These are phyloP conservation scores for Sesamia inferens DNA, from an alignment of 2,888 invertebrate genomes.

Conservation along the genomic window DNA sequence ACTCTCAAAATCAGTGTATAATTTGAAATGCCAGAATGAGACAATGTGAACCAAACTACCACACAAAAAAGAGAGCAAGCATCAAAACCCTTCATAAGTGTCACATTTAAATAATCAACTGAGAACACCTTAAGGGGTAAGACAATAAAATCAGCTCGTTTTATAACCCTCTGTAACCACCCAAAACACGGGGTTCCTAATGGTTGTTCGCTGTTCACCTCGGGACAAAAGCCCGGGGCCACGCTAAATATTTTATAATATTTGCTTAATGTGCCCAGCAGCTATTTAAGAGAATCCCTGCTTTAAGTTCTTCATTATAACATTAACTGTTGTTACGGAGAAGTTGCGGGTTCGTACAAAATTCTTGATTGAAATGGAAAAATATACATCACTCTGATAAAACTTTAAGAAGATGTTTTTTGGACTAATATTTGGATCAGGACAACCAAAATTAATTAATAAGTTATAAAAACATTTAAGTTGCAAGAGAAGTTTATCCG, in stretches of 20 bases:
- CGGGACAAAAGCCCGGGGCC: slow-evolving; percentile 68
- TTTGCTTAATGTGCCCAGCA: slow-evolving; percentile 72
- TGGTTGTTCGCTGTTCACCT: slow-evolving; percentile 74
- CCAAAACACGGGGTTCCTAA: slow-evolving; percentile 64
- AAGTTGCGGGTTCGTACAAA: slow-evolving; percentile 37
- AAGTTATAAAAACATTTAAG: not conserved
- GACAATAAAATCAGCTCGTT: slow-evolving; percentile 62
- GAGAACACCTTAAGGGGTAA: slow-evolving; percentile 44
- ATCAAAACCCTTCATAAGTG: slow-evolving; percentile 22
- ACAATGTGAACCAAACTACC: not conserved
- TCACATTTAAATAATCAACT: slow-evolving; percentile 44
- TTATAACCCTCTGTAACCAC: slow-evolving; percentile 45
- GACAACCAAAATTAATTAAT: not conserved
- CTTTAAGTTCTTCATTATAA: slow-evolving; percentile 66
- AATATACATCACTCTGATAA: not conserved
- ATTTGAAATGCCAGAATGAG: not conserved
- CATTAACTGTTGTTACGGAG: slow-evolving; percentile 55
- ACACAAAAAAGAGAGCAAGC: slow-evolving; percentile 16
- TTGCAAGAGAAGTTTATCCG: not conserved
- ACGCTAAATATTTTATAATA: slow-evolving; percentile 77
- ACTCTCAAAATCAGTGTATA: not conserved
- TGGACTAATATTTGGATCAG: not conserved
- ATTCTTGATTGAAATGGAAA: not conserved
- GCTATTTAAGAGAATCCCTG: slow-evolving; percentile 67
- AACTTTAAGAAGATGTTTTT: not conserved